Evolutionary conservation across 2,113 vertebrate species (phyloP).

Genomic region (Oreocharis arfaki): DNA sequence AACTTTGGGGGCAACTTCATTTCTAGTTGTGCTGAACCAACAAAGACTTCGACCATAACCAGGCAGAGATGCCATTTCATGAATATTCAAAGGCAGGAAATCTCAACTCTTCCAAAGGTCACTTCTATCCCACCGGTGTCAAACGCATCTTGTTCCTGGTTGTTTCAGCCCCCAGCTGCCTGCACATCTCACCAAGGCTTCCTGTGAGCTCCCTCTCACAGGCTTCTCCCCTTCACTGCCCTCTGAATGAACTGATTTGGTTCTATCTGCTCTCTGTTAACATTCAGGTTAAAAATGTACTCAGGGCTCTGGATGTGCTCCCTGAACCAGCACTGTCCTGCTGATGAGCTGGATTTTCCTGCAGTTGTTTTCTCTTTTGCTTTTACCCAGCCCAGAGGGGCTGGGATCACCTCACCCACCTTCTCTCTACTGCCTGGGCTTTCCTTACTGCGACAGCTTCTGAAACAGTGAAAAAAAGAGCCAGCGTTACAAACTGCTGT

Average conservation of each 20-base stretch:
- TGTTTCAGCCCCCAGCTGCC: background rate
- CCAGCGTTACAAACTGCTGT: background rate
- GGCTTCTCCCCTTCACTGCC: background rate
- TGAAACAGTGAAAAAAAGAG: background rate
- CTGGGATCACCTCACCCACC: background rate
- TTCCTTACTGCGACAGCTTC: background rate
- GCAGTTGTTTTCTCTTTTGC: background rate
- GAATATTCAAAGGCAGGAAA: background rate
- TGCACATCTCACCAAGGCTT: background rate
- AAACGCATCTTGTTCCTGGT: accelerated
- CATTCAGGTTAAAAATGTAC: background rate
- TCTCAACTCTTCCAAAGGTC: background rate
- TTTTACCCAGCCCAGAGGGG: background rate
- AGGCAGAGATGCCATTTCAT: accelerated
- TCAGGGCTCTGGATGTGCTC: accelerated
- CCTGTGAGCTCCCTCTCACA: background rate
- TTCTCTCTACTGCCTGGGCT: background rate
- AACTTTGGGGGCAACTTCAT: background rate
- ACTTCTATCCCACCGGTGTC: accelerated
- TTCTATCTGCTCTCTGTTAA: background rate
- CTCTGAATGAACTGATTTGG: background rate
- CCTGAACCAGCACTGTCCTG: background rate
- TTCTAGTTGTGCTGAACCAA: background rate
- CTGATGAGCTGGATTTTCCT: background rate
- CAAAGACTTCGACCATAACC: background rate